Evolutionary conservation across 2,888 invertebrate species (phyloP).

Genomic region (Cosmopolites sordidus): DNA sequence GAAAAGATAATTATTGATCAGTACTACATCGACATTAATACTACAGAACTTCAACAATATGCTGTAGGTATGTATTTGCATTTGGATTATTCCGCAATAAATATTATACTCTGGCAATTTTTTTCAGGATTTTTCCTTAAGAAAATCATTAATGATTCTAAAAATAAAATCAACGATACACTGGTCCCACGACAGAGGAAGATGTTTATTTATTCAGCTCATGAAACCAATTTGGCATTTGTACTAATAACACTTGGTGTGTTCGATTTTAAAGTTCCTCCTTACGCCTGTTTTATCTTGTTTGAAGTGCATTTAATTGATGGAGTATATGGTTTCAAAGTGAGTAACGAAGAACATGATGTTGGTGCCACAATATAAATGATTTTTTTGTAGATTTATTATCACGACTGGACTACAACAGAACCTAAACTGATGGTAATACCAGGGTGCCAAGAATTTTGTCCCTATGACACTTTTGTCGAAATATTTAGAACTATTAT

Average conservation of each 20-base stretch:
- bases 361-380: not conserved
- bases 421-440: constrained; percentile 16
- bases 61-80: constrained; percentile 5
- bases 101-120: too few relatives aligned
- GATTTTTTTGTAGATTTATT: constrained; percentile 24
- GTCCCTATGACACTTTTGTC: constrained; percentile 13
- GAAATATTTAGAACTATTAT: constrained; percentile 9
- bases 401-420: constrained; percentile 29
- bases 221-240: constrained; percentile 26
- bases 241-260: constrained; percentile 24
- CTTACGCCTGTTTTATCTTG: constrained; percentile 26
- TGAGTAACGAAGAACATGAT: constrained; percentile 4
- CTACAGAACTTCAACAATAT: constrained; percentile 8
- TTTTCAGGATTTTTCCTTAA: constrained; percentile 24
- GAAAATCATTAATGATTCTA: constrained; percentile 25
- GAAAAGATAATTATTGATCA: constrained; percentile 14
- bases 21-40: constrained; percentile 23
- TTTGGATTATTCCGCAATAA: too few relatives aligned
- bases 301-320: constrained; percentile 28
- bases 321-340: constrained; percentile 26
- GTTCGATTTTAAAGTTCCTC: constrained; percentile 22
- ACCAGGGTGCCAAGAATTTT: constrained; percentile 19
- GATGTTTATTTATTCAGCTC: constrained; percentile 31
- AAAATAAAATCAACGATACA: constrained; percentile 23
- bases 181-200: constrained; percentile 19